Conservation (phyloP, 2,113 vertebrate species). For the Nycticryphes semicollaris region DNA sequence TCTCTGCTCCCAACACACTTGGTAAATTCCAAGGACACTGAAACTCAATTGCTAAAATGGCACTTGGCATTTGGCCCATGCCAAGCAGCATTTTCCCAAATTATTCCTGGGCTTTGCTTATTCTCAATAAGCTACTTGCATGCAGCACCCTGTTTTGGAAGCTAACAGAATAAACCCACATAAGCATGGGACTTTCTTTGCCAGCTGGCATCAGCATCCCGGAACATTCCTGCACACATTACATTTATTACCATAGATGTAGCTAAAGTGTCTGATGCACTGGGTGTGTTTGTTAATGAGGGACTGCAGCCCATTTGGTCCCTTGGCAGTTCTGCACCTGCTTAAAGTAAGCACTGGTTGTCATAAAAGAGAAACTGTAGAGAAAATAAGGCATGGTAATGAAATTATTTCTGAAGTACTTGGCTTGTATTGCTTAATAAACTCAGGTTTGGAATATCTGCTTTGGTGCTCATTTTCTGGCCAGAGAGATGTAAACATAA, state of each 20-base stretch:
- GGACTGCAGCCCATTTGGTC: background rate
- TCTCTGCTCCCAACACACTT: background rate
- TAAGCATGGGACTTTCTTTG: background rate
- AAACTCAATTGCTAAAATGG: background rate
- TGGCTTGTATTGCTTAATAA: background rate
- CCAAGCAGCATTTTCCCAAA: background rate
- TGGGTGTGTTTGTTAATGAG: background rate
- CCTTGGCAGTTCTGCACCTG: constrained; percentile 2
- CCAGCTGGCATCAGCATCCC: constrained; percentile 1
- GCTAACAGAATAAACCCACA: background rate
- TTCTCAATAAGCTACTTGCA: background rate
- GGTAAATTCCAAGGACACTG: background rate
- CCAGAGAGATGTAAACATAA: background rate
- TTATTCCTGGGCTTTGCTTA: background rate
- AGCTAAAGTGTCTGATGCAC: background rate
- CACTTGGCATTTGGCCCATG: background rate
- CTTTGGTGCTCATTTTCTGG: constrained; percentile 21
- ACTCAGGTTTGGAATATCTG: background rate
- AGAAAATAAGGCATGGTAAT: constrained; percentile 11
- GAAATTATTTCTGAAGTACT: constrained; percentile 1
- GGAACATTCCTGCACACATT: background rate
- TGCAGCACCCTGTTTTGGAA: background rate
- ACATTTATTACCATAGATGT: background rate
- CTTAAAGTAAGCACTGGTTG: background rate
- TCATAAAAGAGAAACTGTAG: background rate